These are phyloP conservation scores for Scaptomyza graminum DNA, from an alignment of 1,140 invertebrate genomes.

Conservation along the genomic window DNA sequence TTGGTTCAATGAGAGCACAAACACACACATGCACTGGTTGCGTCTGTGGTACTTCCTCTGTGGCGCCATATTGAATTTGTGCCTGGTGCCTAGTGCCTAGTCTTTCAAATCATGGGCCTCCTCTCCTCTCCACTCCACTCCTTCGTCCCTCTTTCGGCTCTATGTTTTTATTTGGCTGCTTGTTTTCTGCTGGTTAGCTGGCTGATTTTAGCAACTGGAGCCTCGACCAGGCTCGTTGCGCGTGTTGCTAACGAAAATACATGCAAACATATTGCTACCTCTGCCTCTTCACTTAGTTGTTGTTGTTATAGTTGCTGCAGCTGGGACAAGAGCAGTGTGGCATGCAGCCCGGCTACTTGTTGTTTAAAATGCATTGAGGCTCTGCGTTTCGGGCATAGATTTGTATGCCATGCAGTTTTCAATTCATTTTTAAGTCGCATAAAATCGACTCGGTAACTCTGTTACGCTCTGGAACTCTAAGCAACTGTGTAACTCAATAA, in stretches of 20 bases:
- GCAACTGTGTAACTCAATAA: not conserved
- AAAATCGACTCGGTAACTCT: not conserved
- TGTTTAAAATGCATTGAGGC: slow-evolving; percentile 70
- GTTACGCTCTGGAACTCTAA: not conserved
- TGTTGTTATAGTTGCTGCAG: slow-evolving; percentile 23
- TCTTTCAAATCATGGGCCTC: slow-evolving; percentile 21
- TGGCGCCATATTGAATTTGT: slow-evolving; percentile 75
- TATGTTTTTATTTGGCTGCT: slow-evolving; percentile 77
- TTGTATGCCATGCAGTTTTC: slow-evolving; percentile 23
- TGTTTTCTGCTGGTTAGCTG: slow-evolving; percentile 79
- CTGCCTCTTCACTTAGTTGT: slow-evolving; percentile 35
- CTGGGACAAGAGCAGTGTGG: no score
- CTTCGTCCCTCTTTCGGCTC: not conserved
- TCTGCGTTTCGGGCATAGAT: slow-evolving; percentile 16
- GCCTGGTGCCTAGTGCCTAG: slow-evolving; percentile 47
- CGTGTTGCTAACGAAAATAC: slow-evolving; percentile 70
- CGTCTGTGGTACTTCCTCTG: slow-evolving; percentile 72
- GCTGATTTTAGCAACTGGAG: slow-evolving; percentile 66
- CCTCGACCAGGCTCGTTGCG: slow-evolving; percentile 19
- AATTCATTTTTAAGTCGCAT: slow-evolving; percentile 45
- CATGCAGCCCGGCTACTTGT: slow-evolving; percentile 40
- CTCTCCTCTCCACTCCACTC: not conserved
- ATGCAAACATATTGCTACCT: slow-evolving; percentile 66
- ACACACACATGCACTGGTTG: slow-evolving; percentile 32
- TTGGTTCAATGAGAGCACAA: slow-evolving; percentile 67